phyloP scores from a whole-genome alignment of 2,888 invertebrate species.

The Smittia aterrima region DNA sequence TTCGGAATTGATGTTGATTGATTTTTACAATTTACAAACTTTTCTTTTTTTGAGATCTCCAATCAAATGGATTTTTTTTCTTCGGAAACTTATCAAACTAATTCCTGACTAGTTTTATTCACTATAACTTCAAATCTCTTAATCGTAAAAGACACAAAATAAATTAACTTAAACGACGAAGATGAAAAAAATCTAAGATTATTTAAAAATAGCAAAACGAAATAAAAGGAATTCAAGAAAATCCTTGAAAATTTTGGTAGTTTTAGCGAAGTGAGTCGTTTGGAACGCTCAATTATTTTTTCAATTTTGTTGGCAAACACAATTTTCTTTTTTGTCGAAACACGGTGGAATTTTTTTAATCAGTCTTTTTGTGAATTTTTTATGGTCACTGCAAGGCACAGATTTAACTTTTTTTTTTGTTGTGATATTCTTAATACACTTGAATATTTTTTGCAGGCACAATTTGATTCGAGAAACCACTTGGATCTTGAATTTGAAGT shows the following conservation, averaged over 20 bases:
- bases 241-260: conserved; percentile 20
- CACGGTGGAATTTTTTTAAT: conserved; percentile 38
- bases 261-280: conserved; percentile 16
- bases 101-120: conserved; percentile 26
- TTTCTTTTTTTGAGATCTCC: neutral
- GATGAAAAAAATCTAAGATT: neutral
- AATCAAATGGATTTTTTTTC: too few species aligned
- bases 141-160: conserved; percentile 13
- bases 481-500: conserved; percentile 43
- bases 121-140: neutral
- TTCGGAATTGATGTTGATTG: neutral
- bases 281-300: conserved; percentile 27
- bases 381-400: conserved; percentile 38
- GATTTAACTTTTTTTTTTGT: neutral
- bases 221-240: conserved; percentile 13
- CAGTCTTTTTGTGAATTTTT: conserved; percentile 36
- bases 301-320: neutral
- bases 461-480: conserved; percentile 24
- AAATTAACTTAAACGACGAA: conserved; percentile 21
- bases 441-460: conserved; percentile 34
- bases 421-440: conserved; percentile 33
- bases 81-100: neutral
- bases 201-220: conserved; percentile 30
- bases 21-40: neutral
- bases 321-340: neutral